These are phyloP conservation scores for Craterocephalus amniculus DNA, from an alignment of 2,797 vertebrate genomes.

Conservation along the genomic window DNA sequence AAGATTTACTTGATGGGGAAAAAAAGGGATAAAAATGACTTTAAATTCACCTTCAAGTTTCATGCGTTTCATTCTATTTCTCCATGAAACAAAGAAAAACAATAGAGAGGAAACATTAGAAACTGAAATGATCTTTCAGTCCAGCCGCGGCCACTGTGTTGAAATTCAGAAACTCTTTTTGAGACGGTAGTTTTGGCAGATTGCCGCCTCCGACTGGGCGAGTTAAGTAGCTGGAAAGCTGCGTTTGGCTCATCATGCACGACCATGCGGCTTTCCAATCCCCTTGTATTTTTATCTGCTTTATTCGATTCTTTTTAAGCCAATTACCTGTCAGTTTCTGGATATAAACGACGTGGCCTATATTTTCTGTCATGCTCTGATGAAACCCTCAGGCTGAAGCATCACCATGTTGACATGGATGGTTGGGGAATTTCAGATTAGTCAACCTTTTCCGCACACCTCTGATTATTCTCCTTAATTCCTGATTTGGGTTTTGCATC, in stretches of 20 bases:
- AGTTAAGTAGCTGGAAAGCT: not conserved
- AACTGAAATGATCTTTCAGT: not conserved
- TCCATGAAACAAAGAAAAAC: not conserved
- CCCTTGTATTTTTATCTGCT: not conserved
- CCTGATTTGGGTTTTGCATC: not conserved
- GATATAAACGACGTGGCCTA: not conserved
- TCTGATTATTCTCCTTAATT: not conserved
- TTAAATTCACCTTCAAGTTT: not conserved
- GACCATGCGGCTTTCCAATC: not conserved
- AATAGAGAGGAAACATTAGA: not conserved
- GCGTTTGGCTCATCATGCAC: not conserved
- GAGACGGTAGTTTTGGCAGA: not conserved
- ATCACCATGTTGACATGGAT: not conserved
- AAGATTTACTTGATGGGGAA: not conserved
- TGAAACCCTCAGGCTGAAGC: not conserved
- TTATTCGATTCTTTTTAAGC: not conserved
- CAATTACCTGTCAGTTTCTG: not conserved
- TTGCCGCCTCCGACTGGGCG: not conserved
- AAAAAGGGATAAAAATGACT: not conserved
- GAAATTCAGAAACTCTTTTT: not conserved
- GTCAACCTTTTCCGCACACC: not conserved
- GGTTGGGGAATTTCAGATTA: not conserved
- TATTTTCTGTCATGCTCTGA: slow-evolving; percentile 1
- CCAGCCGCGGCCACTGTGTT: not conserved
- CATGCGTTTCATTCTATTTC: not conserved